Evolutionary conservation across 2,113 vertebrate genomes (phyloP), one percentile per base, ranked within the genome.

Genomic region (Solea solea): DNA sequence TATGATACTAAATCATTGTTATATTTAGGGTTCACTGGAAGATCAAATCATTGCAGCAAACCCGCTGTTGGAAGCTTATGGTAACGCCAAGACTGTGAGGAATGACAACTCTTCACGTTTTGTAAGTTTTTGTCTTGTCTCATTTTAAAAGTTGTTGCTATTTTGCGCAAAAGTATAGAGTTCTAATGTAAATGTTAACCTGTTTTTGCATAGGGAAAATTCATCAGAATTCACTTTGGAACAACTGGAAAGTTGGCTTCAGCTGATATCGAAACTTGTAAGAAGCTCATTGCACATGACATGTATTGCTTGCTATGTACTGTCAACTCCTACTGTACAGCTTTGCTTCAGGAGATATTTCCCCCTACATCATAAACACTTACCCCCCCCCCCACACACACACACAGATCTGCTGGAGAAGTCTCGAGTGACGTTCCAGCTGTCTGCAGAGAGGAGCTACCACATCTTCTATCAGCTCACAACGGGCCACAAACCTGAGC

Each of bases 211-310:
- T 5, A 87, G 96, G 96, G 95, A 57, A 97, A 97, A 92, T 98
- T 96, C 79, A 98, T 98, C 91, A 94, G 96, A 89, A 97, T 97
- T 83, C 96, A 97, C 72, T 97, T 97, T 80, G 95, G 92, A 0
- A 74, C 95, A 34, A 96, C 96, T 34, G 96, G 97, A 80, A 98
- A 98, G 76, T 87, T 98, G 92, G 93, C 97, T 83, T 98, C 97
- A 84, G 97, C 97, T 73, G 97, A 98, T 83, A 97, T 98, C 91
- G 97, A 98, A 92, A 98, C 97, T 55, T 98, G 96, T 98, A 92
- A 94, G 95, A 12, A 34, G 64, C 15, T 16, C 10, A 21, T 13
- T 4, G 9, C n/a, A 41, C 1, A 4, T 15, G 13, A 49, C n/a
- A 55, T 52, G 7, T n/a, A n/a, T 13, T 16, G 21, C 21, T n/a